Evolutionary conservation across 2,113 vertebrate species (phyloP), one percentile per base, ranked within the genome.

Genomic region (Misgurnus anguillicaudatus): DNA sequence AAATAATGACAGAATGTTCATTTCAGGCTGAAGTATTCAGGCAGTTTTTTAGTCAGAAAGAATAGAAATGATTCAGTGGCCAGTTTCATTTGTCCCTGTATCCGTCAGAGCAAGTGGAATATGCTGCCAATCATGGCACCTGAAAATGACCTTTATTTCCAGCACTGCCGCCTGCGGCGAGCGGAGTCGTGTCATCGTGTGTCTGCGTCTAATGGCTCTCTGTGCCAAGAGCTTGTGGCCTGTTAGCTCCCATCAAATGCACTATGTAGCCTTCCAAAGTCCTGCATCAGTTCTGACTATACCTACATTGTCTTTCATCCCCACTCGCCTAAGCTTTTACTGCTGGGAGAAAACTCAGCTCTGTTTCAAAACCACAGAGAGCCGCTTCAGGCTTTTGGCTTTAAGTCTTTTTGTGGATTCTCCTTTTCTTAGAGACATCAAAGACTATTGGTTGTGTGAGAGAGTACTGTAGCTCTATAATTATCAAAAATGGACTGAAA

Each of bases 401-500:
- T 3, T 36, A 17, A 69, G 61, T 16, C 45, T 69, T 53, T 72
- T 57, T 4, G 4, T 3, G 31, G 57, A 24, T 58, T 21, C 36
- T 17, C 48, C 21, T 5, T 67, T 58, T n/a, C 63, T 57, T 4
- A 41, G 47, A 66, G 75, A 80, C 47, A 83, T 72, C 51, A 66
- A 80, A 80, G 51, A 53, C 14, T 45, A 4, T 31, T 47, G 24
- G 14, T 13, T 75, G 57, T 73, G 78, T 62, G 47, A 45, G 38
- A n/a, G 72, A 36, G 3, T 51, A 51, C 4, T 51, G 48, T 48
- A 65, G 71, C 71, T 75, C 51, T 67, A 13, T 77, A 79, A 80
- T 72, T 74, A 75, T 66, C 68, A 55, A 65, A 68, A 74, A 80
- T 66, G 19, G 53, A 36, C 74, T 17, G 38, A 61, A 72, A 80